Conservation (phyloP, 2,888 invertebrate species). For the Eupithecia abbreviata region DNA sequence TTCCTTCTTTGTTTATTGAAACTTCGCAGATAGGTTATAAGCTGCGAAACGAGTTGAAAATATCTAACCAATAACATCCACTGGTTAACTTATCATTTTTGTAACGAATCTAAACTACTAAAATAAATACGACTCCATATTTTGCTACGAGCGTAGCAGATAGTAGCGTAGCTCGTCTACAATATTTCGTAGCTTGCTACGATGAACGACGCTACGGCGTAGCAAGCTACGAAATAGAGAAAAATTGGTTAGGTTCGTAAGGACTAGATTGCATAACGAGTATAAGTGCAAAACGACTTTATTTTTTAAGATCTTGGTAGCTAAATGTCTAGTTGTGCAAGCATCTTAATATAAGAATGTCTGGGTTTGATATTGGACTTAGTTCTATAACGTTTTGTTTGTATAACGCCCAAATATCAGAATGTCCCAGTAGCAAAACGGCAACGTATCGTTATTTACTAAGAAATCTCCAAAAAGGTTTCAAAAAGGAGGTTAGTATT, state of each 20-base stretch:
- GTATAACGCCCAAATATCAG: too few relatives aligned
- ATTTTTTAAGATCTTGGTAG: too few relatives aligned
- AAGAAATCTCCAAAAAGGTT: background rate
- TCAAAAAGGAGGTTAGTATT: background rate
- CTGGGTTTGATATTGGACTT: too few relatives aligned
- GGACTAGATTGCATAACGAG: too few relatives aligned
- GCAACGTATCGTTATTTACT: background rate
- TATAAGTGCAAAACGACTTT: too few relatives aligned
- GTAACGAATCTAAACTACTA: background rate
- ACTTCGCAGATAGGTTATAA: too few relatives aligned
- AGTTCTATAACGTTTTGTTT: too few relatives aligned
- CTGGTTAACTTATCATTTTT: background rate
- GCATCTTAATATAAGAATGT: too few relatives aligned
- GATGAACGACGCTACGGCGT: background rate
- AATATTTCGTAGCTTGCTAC: slow-evolving; percentile 6
- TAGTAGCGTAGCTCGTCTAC: background rate
- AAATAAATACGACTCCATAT: background rate
- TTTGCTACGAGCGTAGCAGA: background rate
- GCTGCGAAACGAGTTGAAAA: background rate
- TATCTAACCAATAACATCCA: background rate
- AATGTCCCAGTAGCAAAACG: too few relatives aligned
- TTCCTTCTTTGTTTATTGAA: too few relatives aligned
- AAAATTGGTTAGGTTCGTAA: too few relatives aligned
- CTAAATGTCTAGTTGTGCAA: too few relatives aligned
- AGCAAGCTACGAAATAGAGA: background rate